Evolutionary conservation across 2,797 vertebrate genomes (phyloP), one percentile per base, ranked within the genome.

Genomic region (Typhlichthys eigenmanni): DNA sequence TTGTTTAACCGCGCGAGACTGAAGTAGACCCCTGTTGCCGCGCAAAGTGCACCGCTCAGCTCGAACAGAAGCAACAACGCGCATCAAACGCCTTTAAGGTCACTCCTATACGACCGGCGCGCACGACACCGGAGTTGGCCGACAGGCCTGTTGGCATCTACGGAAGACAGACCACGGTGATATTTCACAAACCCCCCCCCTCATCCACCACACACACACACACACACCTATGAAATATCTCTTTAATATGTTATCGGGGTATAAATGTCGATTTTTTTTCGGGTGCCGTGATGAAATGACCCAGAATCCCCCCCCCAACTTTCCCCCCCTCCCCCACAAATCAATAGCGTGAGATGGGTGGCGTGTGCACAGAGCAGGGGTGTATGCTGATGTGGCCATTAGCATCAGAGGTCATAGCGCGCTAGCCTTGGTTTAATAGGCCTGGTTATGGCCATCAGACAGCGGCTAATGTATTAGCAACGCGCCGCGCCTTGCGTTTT

Each of bases 1-100:
- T 74, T 76, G 67, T 79, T 69, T 74, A 76, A 73, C 62, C 66
- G 67, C 58, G 51, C 64, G 66, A 62, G 68, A 75, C 68, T 4
- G 34, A 17, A 45, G 38, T 43, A 57, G 69, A 49, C 61, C 65
- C 48, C 74, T 34, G 79, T 76, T 61, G 69, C 70, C 77, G 81
- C 67, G 65, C 66, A 74, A 72, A 75, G 71, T 29, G 29, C 58
- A 66, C 47, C 75, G 43, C 46, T 6, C 61, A 17, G 55, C 12
- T 64, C 48, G 43, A 32, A 16, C 24, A 46, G 11, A 8, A 17
- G 9, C 17, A 51, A 14, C 50, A 8, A 14, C 50, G 17, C 17
- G 3, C 50, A 54, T 54, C 13, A 54, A 54, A 14, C 13, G 47
- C 47, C 5, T 49, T 49, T 49, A 49, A 49, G 47, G 14, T 49